Percentiles rank a stretch among this genome's conserved stretches.
Conservation (phyloP, 2,797 vertebrate genomes). For the Peromyscus aztecus region DNA sequence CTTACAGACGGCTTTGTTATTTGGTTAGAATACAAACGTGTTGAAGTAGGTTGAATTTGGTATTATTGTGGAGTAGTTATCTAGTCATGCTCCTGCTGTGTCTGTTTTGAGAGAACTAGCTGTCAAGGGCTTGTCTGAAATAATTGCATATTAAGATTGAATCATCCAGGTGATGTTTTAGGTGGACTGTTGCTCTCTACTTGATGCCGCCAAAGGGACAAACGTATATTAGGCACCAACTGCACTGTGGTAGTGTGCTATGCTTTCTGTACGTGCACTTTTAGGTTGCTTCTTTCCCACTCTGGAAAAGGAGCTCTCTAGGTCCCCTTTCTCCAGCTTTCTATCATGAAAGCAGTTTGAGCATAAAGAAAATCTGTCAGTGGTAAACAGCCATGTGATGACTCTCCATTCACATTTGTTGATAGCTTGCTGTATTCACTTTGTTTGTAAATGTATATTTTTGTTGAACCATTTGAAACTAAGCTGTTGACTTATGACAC, state of each 20-base stretch:
- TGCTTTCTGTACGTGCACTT: neutral
- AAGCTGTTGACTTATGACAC: conserved; percentile 20
- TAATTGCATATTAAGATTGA: neutral
- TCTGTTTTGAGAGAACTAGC: conserved; percentile 49
- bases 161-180: conserved; percentile 43
- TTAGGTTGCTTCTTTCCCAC: neutral
- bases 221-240: neutral
- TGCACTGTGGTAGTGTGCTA: neutral
- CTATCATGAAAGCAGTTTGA: conserved; percentile 45
- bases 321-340: neutral
- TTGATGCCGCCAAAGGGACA: conserved; percentile 23
- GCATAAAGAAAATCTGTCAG: conserved; percentile 5
- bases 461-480: conserved; percentile 10
- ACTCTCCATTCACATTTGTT: conserved; percentile 45
- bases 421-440: conserved; percentile 37
- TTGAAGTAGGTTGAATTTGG: conserved; percentile 40
- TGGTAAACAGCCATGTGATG: neutral
- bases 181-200: neutral
- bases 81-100: neutral
- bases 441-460: conserved; percentile 51
- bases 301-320: neutral
- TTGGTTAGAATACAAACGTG: conserved; percentile 41
- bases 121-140: conserved; percentile 40
- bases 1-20: conserved; percentile 29
- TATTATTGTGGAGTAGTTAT: conserved; percentile 27